Percentiles rank a stretch among this genome's conserved stretches.
Conservation (phyloP, 2,797 vertebrate genomes). For the Thunnus albacares region DNA sequence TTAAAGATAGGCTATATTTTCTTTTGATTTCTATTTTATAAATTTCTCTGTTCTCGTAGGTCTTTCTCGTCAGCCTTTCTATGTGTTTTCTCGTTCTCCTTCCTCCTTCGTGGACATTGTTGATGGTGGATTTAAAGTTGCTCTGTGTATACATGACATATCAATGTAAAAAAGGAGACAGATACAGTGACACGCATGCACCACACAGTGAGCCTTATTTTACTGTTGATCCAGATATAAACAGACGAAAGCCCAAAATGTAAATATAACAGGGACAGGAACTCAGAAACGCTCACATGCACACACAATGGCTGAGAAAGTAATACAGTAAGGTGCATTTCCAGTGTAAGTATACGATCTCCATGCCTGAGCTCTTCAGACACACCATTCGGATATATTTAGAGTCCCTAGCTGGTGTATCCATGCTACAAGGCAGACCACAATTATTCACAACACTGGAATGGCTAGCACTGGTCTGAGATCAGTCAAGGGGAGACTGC, state of each 20-base stretch:
- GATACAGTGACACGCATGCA: neutral
- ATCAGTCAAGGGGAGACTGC: constrained; percentile 57
- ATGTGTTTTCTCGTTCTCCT: neutral
- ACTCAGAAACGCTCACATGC: constrained; percentile 8
- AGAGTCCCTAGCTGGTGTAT: constrained; percentile 79
- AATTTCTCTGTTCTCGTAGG: neutral
- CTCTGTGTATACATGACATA: neutral
- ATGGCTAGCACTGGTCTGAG: constrained; percentile 58
- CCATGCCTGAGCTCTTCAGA: constrained; percentile 73
- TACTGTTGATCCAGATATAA: constrained; percentile 30
- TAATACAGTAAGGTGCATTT: constrained; percentile 70
- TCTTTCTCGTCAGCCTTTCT: neutral
- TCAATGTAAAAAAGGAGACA: constrained; percentile 2
- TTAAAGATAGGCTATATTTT: constrained; percentile 17
- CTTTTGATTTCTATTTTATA: neutral
- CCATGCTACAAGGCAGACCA: constrained; percentile 79
- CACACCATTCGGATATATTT: constrained; percentile 83
- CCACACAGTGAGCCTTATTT: constrained; percentile 28
- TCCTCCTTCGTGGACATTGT: neutral
- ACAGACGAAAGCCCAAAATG: constrained; percentile 19
- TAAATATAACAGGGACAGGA: constrained; percentile 23
- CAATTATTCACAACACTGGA: constrained; percentile 74
- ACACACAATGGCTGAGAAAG: constrained; percentile 65
- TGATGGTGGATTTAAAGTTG: neutral
- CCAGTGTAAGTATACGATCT: constrained; percentile 74